Evolutionary conservation across 2,888 invertebrate genomes (phyloP).

Genomic region (Zele albiditarsus): DNA sequence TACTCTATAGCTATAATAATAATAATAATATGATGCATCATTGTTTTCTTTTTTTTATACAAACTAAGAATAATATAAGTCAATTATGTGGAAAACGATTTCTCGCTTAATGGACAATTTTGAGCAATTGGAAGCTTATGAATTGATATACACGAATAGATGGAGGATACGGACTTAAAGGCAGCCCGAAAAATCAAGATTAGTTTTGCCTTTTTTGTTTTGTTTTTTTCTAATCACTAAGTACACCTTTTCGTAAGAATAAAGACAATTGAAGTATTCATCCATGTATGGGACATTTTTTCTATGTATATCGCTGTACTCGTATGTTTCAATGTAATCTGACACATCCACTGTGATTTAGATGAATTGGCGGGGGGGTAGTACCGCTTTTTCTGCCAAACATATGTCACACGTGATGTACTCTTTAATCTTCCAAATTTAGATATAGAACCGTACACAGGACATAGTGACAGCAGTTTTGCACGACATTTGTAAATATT

Average conservation of each 20-base stretch:
- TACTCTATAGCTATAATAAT: neutral
- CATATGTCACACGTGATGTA: slow-evolving; percentile 30
- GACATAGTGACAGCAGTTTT: slow-evolving; percentile 56
- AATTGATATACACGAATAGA: neutral
- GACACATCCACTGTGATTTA: too few relatives aligned
- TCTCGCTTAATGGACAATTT: neutral
- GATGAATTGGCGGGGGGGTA: neutral
- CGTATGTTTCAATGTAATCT: too few relatives aligned
- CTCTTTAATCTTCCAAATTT: too few relatives aligned
- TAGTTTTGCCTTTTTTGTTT: neutral
- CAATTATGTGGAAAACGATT: neutral
- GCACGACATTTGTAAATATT: slow-evolving; percentile 68
- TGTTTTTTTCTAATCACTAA: neutral
- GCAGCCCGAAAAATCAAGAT: neutral
- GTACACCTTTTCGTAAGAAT: too few relatives aligned
- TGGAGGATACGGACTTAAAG: neutral
- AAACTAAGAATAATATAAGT: neutral
- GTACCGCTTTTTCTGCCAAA: slow-evolving; percentile 30
- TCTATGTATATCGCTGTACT: too few relatives aligned
- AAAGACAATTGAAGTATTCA: too few relatives aligned
- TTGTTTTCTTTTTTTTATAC: neutral
- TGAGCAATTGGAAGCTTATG: neutral
- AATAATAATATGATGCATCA: neutral
- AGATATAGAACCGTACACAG: slow-evolving; percentile 54
- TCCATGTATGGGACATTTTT: too few relatives aligned